Evolutionary conservation across 2,797 vertebrate genomes (phyloP).

Genomic region (Anableps anableps): DNA sequence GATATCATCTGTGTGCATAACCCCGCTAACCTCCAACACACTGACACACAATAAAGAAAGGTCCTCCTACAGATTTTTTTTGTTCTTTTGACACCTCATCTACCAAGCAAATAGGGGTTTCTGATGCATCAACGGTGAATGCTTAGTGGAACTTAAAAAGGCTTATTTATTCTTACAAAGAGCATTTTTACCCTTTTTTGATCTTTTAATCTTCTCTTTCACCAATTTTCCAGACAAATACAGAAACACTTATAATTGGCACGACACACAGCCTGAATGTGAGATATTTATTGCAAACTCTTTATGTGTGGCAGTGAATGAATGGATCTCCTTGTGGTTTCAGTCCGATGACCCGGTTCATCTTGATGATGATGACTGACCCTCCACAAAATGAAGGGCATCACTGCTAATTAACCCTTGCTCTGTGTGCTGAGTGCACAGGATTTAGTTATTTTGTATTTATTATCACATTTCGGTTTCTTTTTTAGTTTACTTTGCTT

Average conservation of each 20-base stretch:
- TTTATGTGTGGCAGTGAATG: conserved; percentile 27
- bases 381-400: conserved; percentile 23
- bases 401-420: conserved; percentile 24
- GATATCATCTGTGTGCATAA: not conserved
- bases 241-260: conserved; percentile 39
- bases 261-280: conserved; percentile 19
- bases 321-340: no score
- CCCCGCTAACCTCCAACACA: not conserved
- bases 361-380: conserved; percentile 47
- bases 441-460: conserved; percentile 3
- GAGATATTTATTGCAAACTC: not conserved
- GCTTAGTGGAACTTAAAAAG: conserved; percentile 22
- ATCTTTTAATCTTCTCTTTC: conserved; percentile 27
- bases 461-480: conserved; percentile 2
- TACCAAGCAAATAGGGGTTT: conserved; percentile 16
- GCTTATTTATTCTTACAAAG: conserved; percentile 24
- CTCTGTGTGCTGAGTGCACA: conserved; percentile 6
- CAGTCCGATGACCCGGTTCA: no score
- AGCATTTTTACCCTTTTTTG: conserved; percentile 17
- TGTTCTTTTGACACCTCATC: conserved; percentile 31
- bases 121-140: conserved; percentile 3
- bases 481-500: conserved; percentile 26
- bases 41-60: conserved; percentile 1
- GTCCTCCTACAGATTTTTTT: conserved; percentile 14
- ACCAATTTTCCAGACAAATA: conserved; percentile 23